phyloP scores from a whole-genome alignment of 2,888 invertebrate genomes.

The Gastrophysa polygoni region DNA sequence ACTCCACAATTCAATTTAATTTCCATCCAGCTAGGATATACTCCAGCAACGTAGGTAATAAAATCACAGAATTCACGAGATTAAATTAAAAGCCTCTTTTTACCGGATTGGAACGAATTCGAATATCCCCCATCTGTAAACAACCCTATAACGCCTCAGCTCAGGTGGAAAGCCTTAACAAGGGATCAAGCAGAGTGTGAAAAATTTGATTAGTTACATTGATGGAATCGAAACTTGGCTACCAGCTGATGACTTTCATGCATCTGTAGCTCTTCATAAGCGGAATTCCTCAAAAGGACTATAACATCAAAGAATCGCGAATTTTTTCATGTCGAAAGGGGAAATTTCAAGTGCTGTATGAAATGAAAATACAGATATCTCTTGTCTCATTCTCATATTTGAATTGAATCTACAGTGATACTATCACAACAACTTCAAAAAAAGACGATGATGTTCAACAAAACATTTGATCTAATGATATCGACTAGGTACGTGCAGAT shows the following conservation, averaged over 20 bases:
- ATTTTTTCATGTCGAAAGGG: too few species aligned
- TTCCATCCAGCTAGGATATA: conserved; percentile 1
- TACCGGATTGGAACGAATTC: conserved; percentile 5
- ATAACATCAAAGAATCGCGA: too few species aligned
- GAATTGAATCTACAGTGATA: too few species aligned
- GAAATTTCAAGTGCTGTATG: too few species aligned
- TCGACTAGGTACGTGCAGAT: too few species aligned
- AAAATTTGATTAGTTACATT: conserved; percentile 53
- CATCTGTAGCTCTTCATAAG: background rate
- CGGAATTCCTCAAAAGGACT: too few species aligned
- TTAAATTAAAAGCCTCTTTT: background rate
- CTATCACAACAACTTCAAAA: too few species aligned
- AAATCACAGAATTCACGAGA: background rate
- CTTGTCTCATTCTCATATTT: too few species aligned
- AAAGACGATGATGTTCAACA: too few species aligned
- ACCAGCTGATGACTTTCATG: background rate
- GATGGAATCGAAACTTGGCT: conserved; percentile 47
- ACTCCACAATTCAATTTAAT: background rate
- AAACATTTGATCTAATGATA: too few species aligned
- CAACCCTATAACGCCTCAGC: conserved; percentile 40
- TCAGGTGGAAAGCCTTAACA: conserved; percentile 51
- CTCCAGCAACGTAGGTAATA: conserved; percentile 3
- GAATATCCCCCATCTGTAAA: conserved; percentile 1
- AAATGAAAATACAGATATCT: too few species aligned
- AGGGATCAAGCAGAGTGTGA: conserved; percentile 50